Base-by-base conservation (phyloP, 2,113 vertebrate genomes). In the Corapipo altera region DNA sequence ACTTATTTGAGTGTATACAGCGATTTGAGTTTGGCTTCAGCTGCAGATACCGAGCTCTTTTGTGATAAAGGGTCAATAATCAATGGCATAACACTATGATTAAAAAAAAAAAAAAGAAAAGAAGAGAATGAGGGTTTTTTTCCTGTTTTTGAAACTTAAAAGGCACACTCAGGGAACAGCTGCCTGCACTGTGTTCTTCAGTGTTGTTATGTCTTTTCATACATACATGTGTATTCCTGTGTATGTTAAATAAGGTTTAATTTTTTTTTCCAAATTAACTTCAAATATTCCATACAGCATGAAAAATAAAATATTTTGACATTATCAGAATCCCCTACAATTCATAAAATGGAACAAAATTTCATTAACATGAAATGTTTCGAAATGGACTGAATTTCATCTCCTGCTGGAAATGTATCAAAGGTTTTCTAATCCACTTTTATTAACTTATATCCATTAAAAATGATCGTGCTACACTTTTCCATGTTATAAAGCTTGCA, bases 391-490 rank as follows among this genome's bases (percentile, higher is more conserved):
- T 71, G 15, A 64, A 93, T 80, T 92, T 92, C 12, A 28, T 80
- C 32, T 76, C 27, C 46, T 55, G 15, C 57, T 92, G 83, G 75
- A 93, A 93, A 86, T 51, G 27, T 43, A 92, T 95, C 86, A 91
- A 71, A 88, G 33, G 43, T 71, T 94, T 93, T 80, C 61, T 85
- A 66, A 72, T 19, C 5, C 30, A 13, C 18, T 95, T 86, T 86
- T 86, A 74, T 89, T 92, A 93, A 83, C 35, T 91, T 94, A 66
- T 20, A 71, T 43, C 48, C 43, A 95, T 92, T 90, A 55, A 92
- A 89, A 90, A 46, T 30, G 5, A 91, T 76, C 35, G 21, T 46
- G 51, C 64, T 74, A 76, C 41, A 46, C n/a, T 91, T 87, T 71
- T 81, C 59, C 75, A 59, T 80, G 76, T 91, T 52, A 66, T 20